Percentiles rank a stretch among this genome's conserved stretches.
These are phyloP conservation scores for Malurus splendens DNA, from an alignment of 2,797 vertebrate genomes.

Conservation along the genomic window DNA sequence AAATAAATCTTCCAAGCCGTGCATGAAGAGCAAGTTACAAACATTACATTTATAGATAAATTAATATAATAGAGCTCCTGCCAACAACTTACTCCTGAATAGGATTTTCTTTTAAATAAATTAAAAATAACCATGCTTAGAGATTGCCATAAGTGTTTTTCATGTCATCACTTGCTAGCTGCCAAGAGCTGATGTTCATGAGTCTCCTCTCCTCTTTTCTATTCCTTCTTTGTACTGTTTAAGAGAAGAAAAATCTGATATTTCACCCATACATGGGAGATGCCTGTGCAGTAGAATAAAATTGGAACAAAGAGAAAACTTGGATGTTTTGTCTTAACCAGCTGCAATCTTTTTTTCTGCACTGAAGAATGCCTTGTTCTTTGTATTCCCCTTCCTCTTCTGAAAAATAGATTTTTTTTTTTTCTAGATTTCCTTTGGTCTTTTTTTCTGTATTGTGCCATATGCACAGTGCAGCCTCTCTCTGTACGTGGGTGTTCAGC, in stretches of 20 bases:
- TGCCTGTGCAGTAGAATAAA: not conserved
- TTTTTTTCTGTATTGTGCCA: not conserved
- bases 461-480: not conserved
- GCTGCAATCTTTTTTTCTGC: not conserved
- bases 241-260: conserved; percentile 7
- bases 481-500: conserved; percentile 8
- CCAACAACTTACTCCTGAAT: not conserved
- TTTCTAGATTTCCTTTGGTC: not conserved
- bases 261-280: not conserved
- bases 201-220: not conserved
- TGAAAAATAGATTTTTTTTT: not conserved
- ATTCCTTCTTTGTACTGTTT: not conserved
- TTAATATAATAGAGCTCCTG: not conserved
- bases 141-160: conserved; percentile 25
- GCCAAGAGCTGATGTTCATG: conserved; percentile 21
- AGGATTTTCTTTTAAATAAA: conserved; percentile 26
- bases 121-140: conserved; percentile 18
- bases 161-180: conserved; percentile 14
- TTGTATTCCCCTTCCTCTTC: not conserved
- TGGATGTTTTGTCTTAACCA: not conserved
- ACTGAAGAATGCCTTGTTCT: not conserved
- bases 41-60: not conserved
- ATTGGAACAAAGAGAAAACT: not conserved
- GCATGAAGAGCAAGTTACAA: not conserved
- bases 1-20: not conserved